Evolutionary conservation across 2,888 invertebrate species (phyloP).

Genomic region (Tachina fera): DNA sequence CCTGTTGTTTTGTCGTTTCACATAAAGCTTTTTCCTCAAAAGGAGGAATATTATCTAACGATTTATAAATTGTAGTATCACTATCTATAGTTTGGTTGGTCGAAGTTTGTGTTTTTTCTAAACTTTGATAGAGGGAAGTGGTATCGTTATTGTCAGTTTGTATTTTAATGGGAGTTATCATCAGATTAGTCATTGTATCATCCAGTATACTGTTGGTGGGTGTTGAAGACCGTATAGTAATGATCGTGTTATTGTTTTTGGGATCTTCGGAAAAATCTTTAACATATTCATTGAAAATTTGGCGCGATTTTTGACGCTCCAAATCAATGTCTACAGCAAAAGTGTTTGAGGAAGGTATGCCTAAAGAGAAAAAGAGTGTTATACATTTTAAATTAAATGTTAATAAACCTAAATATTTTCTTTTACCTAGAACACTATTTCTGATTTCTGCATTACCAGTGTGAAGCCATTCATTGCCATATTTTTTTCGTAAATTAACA

Average conservation of each 20-base stretch:
- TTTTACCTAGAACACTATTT: constrained; percentile 84
- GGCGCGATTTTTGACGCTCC: constrained; percentile 74
- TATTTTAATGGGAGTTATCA: constrained; percentile 73
- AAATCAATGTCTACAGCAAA: constrained; percentile 64
- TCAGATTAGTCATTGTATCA: constrained; percentile 46
- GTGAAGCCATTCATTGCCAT: constrained; percentile 86
- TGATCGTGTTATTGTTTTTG: constrained; percentile 8
- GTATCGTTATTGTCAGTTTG: constrained; percentile 62
- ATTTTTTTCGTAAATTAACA: constrained; percentile 84
- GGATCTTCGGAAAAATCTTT: constrained; percentile 40
- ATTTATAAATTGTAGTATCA: constrained; percentile 71
- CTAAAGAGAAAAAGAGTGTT: not conserved
- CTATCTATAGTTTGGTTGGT: constrained; percentile 37
- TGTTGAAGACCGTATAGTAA: constrained; percentile 74
- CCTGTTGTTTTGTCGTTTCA: not conserved
- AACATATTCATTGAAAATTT: constrained; percentile 77
- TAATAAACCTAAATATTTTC: not conserved
- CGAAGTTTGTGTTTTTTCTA: constrained; percentile 60
- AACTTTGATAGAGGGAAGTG: constrained; percentile 74
- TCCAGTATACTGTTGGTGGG: constrained; percentile 73
- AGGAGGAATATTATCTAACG: constrained; percentile 64
- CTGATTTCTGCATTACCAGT: constrained; percentile 84
- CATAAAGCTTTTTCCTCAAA: constrained; percentile 41
- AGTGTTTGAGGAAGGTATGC: constrained; percentile 74
- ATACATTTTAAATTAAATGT: not conserved